Conservation (phyloP, 1,140 invertebrate genomes). For the Drosophila truncata region DNA sequence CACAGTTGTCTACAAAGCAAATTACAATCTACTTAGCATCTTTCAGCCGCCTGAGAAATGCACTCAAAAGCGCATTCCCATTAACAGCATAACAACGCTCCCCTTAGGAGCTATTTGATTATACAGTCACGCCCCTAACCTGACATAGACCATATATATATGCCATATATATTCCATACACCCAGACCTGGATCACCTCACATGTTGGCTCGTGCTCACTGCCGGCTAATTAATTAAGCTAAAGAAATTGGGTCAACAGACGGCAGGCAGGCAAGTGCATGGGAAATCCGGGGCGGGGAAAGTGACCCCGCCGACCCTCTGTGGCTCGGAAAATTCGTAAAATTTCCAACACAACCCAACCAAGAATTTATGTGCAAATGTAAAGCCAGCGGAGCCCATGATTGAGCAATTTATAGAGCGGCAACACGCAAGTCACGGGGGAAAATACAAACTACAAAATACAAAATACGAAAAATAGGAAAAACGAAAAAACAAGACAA, state of each 20-base stretch:
- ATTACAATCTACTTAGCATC: slow-evolving; percentile 54
- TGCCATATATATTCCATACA: slow-evolving; percentile 4
- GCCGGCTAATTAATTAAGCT: slow-evolving; percentile 76
- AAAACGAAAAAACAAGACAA: slow-evolving; percentile 1
- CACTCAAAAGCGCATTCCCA: slow-evolving; percentile 71
- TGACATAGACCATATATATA: slow-evolving; percentile 11
- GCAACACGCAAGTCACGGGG: slow-evolving; percentile 45
- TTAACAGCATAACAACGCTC: slow-evolving; percentile 31
- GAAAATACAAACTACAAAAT: slow-evolving; percentile 12
- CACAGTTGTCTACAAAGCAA: slow-evolving; percentile 28
- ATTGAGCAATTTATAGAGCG: slow-evolving; percentile 64
- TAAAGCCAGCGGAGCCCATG: slow-evolving; percentile 51
- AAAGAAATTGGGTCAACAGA: slow-evolving; percentile 68
- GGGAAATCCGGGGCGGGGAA: slow-evolving; percentile 20
- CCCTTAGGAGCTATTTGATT: slow-evolving; percentile 23
- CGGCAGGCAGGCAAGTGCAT: slow-evolving; percentile 57
- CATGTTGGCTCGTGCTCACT: slow-evolving; percentile 56
- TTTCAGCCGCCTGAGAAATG: slow-evolving; percentile 24
- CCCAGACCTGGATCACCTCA: slow-evolving; percentile 45
- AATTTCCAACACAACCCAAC: slow-evolving; percentile 39
- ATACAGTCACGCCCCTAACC: slow-evolving; percentile 50
- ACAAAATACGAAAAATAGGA: neutral
- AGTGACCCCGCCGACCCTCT: slow-evolving; percentile 33
- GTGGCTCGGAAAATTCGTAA: slow-evolving; percentile 48
- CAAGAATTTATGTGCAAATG: slow-evolving; percentile 63